Conservation (phyloP, 1,140 invertebrate species). For the Polypedilum vanderplanki region DNA sequence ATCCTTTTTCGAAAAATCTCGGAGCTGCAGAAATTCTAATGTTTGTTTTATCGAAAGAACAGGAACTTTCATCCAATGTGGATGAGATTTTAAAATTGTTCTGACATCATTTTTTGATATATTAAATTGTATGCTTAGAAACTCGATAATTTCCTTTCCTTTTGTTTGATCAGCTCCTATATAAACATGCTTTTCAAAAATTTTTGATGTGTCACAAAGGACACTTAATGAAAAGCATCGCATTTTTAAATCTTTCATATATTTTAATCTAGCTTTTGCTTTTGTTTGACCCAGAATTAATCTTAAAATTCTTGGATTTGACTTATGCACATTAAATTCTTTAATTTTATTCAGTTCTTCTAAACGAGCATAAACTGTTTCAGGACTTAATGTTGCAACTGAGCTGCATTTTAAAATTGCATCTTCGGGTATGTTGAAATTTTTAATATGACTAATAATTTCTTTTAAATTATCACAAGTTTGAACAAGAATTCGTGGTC, state of each 20-base stretch:
- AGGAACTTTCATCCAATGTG: conserved; percentile 52
- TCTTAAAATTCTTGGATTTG: conserved; percentile 49
- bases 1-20: conserved; percentile 43
- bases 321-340: conserved; percentile 47
- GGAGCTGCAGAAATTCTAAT: conserved; percentile 44
- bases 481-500: conserved; percentile 51
- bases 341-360: conserved; percentile 46
- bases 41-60: conserved; percentile 47
- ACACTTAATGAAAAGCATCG: conserved; percentile 51
- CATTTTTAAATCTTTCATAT: conserved; percentile 48
- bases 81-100: conserved; percentile 46
- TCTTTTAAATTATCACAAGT: conserved; percentile 46
- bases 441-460: conserved; percentile 46
- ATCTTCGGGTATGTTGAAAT: conserved; percentile 46
- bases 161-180: conserved; percentile 50
- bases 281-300: conserved; percentile 53
- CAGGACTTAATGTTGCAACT: conserved; percentile 47
- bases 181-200: conserved; percentile 50
- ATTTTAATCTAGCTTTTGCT: conserved; percentile 46
- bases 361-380: conserved; percentile 47
- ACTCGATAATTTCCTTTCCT: conserved; percentile 48
- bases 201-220: conserved; percentile 46
- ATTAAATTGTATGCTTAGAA: conserved; percentile 37
- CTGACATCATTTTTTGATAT: conserved; percentile 38
- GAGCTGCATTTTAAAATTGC: conserved; percentile 46